Base-by-base conservation (phyloP, 2,113 vertebrate genomes). In the Phaethon lepturus region DNA sequence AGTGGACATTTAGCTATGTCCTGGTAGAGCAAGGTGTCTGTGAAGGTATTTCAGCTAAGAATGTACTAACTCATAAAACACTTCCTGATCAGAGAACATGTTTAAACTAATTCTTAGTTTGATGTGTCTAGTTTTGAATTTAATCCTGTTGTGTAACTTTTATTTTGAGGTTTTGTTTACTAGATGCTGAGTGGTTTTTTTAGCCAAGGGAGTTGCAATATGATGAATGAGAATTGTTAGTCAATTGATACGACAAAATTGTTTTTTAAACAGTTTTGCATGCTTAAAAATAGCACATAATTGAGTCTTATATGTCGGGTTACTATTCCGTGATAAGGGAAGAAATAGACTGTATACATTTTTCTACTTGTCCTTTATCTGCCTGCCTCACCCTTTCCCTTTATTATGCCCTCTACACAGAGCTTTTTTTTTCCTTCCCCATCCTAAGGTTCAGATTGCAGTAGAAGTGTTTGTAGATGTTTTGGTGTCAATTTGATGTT, bases 351-450 rank as follows among this genome's bases (percentile, higher is more conserved):
- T 69, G 12, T 56, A 25, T 79, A 7, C 0, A 0, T 82, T 44
- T 77, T 81, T 63, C n/a, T 84, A 0, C 67, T 78, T 93, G 45
- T 81, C 53, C 66, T 93, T 91, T 93, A 55, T 71, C 80, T 88
- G 17, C 76, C 47, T 87, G 84, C 74, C 53, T 91, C 67, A 73
- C 78, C 69, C 31, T 95, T 95, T 88, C 67, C 93, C 81, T 60
- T 59, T 60, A 1, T 83, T 91, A 24, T 50, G 45, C 40, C 29
- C 12, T 58, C 47, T 26, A 31, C 28, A 38, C 62, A 62, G 76
- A 77, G 7, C 26, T 53, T 44, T 68, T 69, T 26, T 75, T 38
- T 63, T 33, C 19, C 29, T 82, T 95, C 17, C 40, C 53, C 12
- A 47, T 69, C 31, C 22, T 11, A 0, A 53, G 66, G 40, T 87